A percentile compares a stretch with the other conserved stretches of the same genome.
phyloP scores from a whole-genome alignment of 2,113 vertebrate genomes.

The Pyrgilauda ruficollis region DNA sequence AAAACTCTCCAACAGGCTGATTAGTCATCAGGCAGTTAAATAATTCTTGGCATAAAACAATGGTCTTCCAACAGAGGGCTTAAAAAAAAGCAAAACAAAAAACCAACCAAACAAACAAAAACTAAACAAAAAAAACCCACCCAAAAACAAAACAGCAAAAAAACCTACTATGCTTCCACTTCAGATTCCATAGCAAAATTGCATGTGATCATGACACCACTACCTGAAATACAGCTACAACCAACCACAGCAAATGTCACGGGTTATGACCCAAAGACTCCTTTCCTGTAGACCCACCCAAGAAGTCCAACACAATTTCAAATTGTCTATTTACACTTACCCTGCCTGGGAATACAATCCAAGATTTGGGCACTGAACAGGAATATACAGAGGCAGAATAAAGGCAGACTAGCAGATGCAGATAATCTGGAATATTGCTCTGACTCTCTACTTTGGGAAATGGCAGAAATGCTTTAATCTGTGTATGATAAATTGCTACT shows the following conservation, averaged over 20 bases:
- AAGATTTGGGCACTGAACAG: neutral
- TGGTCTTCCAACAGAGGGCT: neutral
- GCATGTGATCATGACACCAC: neutral
- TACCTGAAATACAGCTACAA: neutral
- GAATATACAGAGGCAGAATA: neutral
- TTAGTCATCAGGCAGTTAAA: neutral
- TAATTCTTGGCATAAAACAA: neutral
- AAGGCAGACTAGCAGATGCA: neutral
- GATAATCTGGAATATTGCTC: neutral
- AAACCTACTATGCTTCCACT: neutral
- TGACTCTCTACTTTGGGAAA: neutral
- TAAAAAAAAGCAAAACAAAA: neutral
- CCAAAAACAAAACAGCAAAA: neutral
- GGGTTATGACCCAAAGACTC: neutral
- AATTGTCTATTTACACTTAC: neutral
- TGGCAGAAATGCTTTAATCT: neutral
- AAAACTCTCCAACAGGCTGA: neutral
- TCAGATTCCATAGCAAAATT: neutral
- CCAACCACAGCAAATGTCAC: neutral
- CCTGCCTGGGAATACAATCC: neutral
- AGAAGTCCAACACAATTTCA: neutral
- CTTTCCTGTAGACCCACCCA: neutral
- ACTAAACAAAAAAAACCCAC: neutral
- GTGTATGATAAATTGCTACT: neutral
- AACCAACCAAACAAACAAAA: too few species aligned